These are phyloP conservation scores for Chiroxiphia lanceolata DNA, from an alignment of 2,797 vertebrate genomes.

Conservation along the genomic window DNA sequence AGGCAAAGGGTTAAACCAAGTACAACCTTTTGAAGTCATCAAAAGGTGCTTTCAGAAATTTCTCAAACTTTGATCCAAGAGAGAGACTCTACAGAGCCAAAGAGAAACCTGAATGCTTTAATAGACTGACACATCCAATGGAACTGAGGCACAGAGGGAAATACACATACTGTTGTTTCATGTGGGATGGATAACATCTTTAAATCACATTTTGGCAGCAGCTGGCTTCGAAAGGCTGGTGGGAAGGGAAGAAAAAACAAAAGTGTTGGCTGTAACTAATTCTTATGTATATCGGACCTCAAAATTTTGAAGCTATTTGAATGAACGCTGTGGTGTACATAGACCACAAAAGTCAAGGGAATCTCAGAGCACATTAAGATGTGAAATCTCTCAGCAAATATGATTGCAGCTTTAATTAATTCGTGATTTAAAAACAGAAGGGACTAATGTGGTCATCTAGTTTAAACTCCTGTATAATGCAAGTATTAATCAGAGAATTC, in stretches of 20 bases:
- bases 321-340: neutral
- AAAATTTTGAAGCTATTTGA: neutral
- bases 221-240: neutral
- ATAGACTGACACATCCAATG: neutral
- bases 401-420: slow-evolving; percentile 25
- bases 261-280: neutral
- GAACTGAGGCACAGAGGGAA: neutral
- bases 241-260: neutral
- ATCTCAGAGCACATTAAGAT: neutral
- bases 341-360: neutral
- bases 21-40: neutral
- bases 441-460: neutral
- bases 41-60: neutral
- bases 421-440: neutral
- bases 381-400: neutral
- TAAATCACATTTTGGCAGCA: neutral
- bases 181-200: neutral
- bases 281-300: neutral
- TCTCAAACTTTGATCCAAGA: neutral
- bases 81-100: neutral
- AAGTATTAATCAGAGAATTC: neutral
- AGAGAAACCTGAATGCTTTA: neutral
- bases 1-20: neutral
- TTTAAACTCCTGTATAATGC: neutral
- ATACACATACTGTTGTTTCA: neutral